Evolutionary conservation across 2,888 invertebrate species (phyloP).

Genomic region (Lycia hirtaria): DNA sequence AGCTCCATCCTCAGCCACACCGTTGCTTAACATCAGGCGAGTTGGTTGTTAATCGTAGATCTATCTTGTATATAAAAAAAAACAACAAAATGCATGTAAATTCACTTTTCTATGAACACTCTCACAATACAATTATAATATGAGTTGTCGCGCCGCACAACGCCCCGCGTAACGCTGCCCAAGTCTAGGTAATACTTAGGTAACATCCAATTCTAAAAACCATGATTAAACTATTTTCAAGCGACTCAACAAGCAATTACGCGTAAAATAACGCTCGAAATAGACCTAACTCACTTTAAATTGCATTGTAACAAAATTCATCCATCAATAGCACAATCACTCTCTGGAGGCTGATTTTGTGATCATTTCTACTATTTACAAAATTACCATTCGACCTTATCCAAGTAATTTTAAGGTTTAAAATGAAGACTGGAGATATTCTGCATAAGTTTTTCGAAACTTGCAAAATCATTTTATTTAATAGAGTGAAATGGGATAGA

Average conservation of each 20-base stretch:
- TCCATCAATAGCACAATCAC: conserved; percentile 44
- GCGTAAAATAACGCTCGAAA: conserved; percentile 37
- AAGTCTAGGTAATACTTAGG: too few species aligned
- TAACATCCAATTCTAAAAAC: too few species aligned
- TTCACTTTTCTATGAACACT: too few species aligned
- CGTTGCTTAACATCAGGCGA: too few species aligned
- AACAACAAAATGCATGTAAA: too few species aligned
- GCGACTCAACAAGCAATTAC: conserved; percentile 27
- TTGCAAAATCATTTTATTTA: conserved; percentile 52
- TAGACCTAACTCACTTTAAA: conserved; percentile 41
- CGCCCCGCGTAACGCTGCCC: too few species aligned
- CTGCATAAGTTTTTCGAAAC: conserved; percentile 33
- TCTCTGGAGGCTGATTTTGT: conserved; percentile 10
- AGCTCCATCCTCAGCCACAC: too few species aligned
- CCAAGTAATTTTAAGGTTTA: conserved; percentile 26
- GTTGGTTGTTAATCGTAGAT: too few species aligned
- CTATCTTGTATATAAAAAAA: too few species aligned
- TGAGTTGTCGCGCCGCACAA: too few species aligned
- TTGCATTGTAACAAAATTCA: conserved; percentile 43
- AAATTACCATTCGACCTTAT: neutral
- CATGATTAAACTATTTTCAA: neutral
- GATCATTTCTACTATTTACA: neutral
- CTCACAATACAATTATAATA: neutral
- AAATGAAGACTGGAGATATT: conserved; percentile 6
- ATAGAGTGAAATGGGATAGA: conserved; percentile 39